A percentile compares a stretch with the other conserved stretches of the same genome.
Conservation (phyloP, 1,140 invertebrate genomes). For the Drosophila fuyamai region DNA sequence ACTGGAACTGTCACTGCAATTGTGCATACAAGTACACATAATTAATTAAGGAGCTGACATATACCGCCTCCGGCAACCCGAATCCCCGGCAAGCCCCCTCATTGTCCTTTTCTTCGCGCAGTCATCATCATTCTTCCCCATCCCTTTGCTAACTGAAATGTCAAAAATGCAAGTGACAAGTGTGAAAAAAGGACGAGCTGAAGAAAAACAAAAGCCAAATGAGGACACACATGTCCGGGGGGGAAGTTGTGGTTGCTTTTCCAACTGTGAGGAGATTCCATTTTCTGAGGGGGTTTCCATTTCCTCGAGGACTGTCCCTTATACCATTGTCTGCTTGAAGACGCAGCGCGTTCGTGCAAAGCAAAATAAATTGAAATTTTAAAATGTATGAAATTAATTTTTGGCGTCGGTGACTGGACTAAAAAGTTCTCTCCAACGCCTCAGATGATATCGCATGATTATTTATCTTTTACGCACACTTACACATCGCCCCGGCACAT, state of each 20-base stretch:
- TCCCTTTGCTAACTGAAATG: slow-evolving; percentile 74
- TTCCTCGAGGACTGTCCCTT: slow-evolving; percentile 1
- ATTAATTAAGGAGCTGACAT: slow-evolving; percentile 77
- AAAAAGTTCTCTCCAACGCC: slow-evolving; percentile 56
- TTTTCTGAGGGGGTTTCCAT: slow-evolving; percentile 2
- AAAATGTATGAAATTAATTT: slow-evolving; percentile 83
- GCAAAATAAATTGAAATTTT: slow-evolving; percentile 81
- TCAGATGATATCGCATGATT: slow-evolving; percentile 74
- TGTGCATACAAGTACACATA: slow-evolving; percentile 71
- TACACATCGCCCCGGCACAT: slow-evolving; percentile 56
- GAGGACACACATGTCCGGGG: slow-evolving; percentile 40
- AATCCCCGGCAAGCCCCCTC: slow-evolving; percentile 3
- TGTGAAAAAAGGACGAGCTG: slow-evolving; percentile 78
- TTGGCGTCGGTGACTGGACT: slow-evolving; percentile 54
- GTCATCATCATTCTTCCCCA: slow-evolving; percentile 29
- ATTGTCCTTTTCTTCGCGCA: slow-evolving; percentile 27
- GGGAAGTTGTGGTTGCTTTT: slow-evolving; percentile 14
- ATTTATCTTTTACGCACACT: slow-evolving; percentile 81
- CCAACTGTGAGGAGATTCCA: not conserved
- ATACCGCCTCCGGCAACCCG: slow-evolving; percentile 32
- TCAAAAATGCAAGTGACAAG: slow-evolving; percentile 82
- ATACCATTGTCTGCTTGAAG: slow-evolving; percentile 66
- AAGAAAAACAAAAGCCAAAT: slow-evolving; percentile 74
- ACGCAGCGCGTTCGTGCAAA: slow-evolving; percentile 72
- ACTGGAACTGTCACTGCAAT: slow-evolving; percentile 65